phyloP scores from a whole-genome alignment of 2,888 invertebrate species.

The Leptinotarsa peninsularis region DNA sequence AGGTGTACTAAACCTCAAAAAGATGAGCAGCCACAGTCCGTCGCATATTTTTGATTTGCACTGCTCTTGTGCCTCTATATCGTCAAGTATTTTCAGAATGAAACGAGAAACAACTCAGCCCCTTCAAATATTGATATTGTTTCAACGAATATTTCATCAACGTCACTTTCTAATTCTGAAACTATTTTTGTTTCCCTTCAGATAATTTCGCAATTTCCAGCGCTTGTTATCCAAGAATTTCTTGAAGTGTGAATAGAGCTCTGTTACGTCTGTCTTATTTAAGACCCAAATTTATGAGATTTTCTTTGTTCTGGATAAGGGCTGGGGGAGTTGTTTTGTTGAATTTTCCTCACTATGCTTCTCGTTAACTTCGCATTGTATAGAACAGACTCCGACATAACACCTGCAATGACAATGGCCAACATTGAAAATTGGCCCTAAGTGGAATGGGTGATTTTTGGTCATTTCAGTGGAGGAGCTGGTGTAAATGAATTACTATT shows the following conservation, averaged over 20 bases:
- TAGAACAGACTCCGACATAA: slow-evolving; percentile 1
- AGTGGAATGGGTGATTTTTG: neutral
- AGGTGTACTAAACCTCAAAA: no score
- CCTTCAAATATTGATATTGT: no score
- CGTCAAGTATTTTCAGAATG: no score
- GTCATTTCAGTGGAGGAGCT: neutral
- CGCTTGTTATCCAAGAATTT: slow-evolving; percentile 25
- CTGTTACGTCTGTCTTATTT: slow-evolving; percentile 28
- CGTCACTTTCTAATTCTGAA: neutral
- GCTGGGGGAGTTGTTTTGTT: slow-evolving; percentile 27
- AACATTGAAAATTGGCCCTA: neutral
- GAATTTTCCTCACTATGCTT: slow-evolving; percentile 19
- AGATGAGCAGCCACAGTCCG: no score
- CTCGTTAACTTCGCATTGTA: slow-evolving; percentile 20
- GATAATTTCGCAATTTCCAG: slow-evolving; percentile 20
- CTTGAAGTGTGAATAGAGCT: slow-evolving; percentile 31
- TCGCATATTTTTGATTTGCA: no score
- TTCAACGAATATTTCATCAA: neutral
- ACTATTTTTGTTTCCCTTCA: neutral
- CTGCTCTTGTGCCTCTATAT: no score
- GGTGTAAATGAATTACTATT: neutral
- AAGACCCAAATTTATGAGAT: slow-evolving; percentile 31
- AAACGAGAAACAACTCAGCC: no score
- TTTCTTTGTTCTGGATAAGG: slow-evolving; percentile 32
- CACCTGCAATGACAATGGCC: slow-evolving; percentile 12